Evolutionary conservation across 2,113 vertebrate species (phyloP).

Genomic region (Ophiodon elongatus): DNA sequence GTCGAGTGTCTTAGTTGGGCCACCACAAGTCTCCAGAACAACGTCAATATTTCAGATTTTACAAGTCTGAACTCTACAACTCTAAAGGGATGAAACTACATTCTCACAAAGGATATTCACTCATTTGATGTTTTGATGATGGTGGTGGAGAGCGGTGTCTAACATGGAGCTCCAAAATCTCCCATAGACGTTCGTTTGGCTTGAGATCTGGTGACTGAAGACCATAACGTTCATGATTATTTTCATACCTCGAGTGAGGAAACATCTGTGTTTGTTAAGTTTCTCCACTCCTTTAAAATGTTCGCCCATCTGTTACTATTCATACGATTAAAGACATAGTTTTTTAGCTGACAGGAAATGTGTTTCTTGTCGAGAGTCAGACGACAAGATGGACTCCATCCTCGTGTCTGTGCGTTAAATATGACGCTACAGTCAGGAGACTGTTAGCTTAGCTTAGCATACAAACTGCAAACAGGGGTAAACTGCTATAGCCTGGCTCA

Average conservation of each 20-base stretch:
- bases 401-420: background rate
- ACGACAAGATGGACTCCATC: background rate
- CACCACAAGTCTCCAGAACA: background rate
- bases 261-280: background rate
- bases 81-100: background rate
- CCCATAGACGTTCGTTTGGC: background rate
- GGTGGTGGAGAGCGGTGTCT: background rate
- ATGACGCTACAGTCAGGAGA: background rate
- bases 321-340: background rate
- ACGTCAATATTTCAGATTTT: background rate
- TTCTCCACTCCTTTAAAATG: background rate
- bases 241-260: background rate
- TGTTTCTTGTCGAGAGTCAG: background rate
- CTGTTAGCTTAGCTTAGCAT: background rate
- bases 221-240: background rate
- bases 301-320: background rate
- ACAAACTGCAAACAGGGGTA: background rate
- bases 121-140: background rate
- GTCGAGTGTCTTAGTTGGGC: background rate
- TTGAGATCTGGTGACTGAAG: background rate
- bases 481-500: background rate
- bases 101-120: background rate
- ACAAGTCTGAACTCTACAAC: background rate
- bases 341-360: background rate
- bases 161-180: background rate